Base-by-base conservation (phyloP, 2,113 vertebrate species). In the Mus pahari region DNA sequence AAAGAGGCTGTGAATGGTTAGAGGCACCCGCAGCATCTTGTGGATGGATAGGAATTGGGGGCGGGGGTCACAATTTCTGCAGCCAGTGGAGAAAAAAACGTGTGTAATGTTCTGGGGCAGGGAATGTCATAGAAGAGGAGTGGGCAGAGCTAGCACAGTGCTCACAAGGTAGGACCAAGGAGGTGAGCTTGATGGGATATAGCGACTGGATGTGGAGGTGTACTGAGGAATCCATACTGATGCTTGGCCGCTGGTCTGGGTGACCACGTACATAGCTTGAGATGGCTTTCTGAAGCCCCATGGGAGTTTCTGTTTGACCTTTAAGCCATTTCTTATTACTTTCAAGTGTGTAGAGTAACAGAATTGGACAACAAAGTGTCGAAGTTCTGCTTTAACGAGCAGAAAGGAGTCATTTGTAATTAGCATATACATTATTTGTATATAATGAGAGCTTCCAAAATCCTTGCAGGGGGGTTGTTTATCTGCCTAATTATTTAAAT, bases 381-480 rank as follows among this genome's bases (percentile, higher is more conserved):
- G 86, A 82, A 82, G 95, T 86, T 97, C 91, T 92, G 78, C 96
- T 96, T 97, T 97, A 97, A 97, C 91, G 96, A 97, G 97, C 89
- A 98, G 96, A 94, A 89, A 95, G 93, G 91, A 95, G 94, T 96
- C 95, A 95, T 98, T 97, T 97, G 94, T 97, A 97, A 97, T 98
- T 97, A 97, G 96, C 91, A 36, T 96, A 92, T 96, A 96, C 95
- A 97, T 97, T 97, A 97, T 98, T 97, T 98, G 96, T 96, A 95
- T 78, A 60, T 95, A 95, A 98, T 83, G 95, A 96, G 96, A 95
- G 92, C 89, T 97, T 98, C 92, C 94, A 64, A 95, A 97, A 93
- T 96, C 96, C 97, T 95, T 94, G 96, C 89, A 48, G 48, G 87
- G 96, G 94, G 82, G 73, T 55, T 79, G 86, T 97, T 97, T 97